Base-by-base conservation (phyloP, 2,888 invertebrate species). In the Embidobia sp. region DNA sequence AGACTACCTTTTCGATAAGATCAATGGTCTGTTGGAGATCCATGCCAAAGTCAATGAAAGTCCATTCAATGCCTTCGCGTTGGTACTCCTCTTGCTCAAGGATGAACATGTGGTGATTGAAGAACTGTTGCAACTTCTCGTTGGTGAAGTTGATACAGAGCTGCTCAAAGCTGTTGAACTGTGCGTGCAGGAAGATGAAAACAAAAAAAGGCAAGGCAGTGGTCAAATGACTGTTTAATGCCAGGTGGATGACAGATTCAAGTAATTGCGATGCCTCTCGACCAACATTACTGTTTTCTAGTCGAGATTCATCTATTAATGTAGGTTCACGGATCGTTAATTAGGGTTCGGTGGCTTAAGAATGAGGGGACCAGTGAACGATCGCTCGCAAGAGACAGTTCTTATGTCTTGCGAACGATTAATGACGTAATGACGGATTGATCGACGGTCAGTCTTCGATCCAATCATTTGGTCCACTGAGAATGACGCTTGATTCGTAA, bases 41-140 rank as follows among this genome's bases (percentile, higher is more conserved):
- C 92, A 95, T 93, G 88, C 94, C 94, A 88, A 94, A 95, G 90
- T 94, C 94, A 90, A 95, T 94, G 92, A 98, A 99, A 90, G 94
- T 95, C 98, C 98, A 99, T 88, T 95, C 93, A 91, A 99, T 98
- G 89, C 98, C 98, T 92, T 99, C 98, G 89, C 92, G 94, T 90
- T 96, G 97, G 93, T 99, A 99, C 91, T 98, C 98, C 91, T 99
- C 98, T 94, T 99, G 98, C 91, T 99, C 98, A 91, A 98, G 93
- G 84, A 99, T 98, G 92, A 99, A 99, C 98, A 99, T 99, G 94
- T 98, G 96, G 91, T 99, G 98, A 93, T 99, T 98, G 94, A 99
- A 99, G 93, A 98, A 99, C 92, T 99, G 98, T 92, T 99, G 98
- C 85, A 99, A 94, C 92, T 98, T 97, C 92, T 99, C 98, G 90